Evolutionary conservation across 2,888 invertebrate species (phyloP).

Genomic region (Apantesis nais): DNA sequence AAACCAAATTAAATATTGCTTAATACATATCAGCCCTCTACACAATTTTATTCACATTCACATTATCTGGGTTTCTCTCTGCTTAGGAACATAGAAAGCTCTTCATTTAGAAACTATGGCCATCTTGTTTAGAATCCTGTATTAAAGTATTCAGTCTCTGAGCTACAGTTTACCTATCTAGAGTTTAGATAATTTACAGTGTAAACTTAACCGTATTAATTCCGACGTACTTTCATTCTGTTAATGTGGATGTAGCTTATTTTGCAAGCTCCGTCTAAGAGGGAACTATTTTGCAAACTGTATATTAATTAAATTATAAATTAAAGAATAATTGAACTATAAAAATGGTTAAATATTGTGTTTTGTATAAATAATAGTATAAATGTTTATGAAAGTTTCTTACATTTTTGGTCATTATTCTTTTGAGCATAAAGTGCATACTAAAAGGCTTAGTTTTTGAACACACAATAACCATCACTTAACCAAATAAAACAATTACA

Average conservation of each 20-base stretch:
- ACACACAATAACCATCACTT: too few relatives aligned
- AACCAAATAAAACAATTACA: too few relatives aligned
- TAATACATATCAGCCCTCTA: neutral
- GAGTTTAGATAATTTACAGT: conserved; percentile 10
- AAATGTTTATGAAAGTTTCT: too few relatives aligned
- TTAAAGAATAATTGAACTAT: neutral
- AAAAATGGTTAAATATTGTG: neutral
- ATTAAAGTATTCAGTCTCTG: conserved; percentile 54
- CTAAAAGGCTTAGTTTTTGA: too few relatives aligned
- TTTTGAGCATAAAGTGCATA: too few relatives aligned
- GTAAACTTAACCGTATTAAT: conserved; percentile 37
- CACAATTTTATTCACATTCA: conserved; percentile 26
- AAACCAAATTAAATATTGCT: too few relatives aligned
- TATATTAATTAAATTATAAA: conserved; percentile 19
- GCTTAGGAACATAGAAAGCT: conserved; percentile 46
- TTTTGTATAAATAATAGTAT: too few relatives aligned
- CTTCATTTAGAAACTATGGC: conserved; percentile 42
- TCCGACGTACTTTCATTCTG: conserved; percentile 28
- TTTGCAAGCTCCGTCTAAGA: conserved; percentile 22
- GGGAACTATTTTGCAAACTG: conserved; percentile 19
- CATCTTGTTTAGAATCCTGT: conserved; percentile 55
- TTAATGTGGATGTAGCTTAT: conserved; percentile 36
- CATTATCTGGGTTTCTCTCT: conserved; percentile 31
- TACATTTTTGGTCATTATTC: too few relatives aligned
- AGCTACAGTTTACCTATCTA: conserved; percentile 46